Conservation (phyloP, 92 coral and sea anemone species). For the Palythoa caribaeorum region DNA sequence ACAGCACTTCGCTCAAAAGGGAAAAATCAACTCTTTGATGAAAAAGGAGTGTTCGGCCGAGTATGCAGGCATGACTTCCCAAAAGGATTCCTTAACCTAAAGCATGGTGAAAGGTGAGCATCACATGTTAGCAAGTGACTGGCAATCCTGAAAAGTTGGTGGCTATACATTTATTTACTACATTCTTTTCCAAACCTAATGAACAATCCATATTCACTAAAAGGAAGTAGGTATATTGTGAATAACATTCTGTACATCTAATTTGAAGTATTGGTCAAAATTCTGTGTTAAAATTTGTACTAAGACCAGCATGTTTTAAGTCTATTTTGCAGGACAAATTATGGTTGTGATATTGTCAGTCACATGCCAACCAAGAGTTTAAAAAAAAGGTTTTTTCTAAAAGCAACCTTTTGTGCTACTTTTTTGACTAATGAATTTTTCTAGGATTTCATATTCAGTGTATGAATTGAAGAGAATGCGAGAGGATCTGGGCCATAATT, state of each 20-base stretch:
- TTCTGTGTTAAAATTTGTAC: neutral
- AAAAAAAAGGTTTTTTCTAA: neutral
- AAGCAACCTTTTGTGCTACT: slow-evolving; percentile 1
- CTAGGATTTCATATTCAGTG: neutral
- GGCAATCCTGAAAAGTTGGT: neutral
- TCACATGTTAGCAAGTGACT: neutral
- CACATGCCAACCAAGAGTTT: neutral
- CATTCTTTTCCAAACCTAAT: neutral
- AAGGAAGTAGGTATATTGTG: slow-evolving; percentile 1
- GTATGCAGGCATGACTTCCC: slow-evolving; percentile 80
- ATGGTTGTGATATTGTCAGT: neutral
- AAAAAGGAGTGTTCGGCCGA: slow-evolving; percentile 74
- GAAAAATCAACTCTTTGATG: slow-evolving; percentile 73
- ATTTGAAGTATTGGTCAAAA: neutral
- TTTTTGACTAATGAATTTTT: neutral
- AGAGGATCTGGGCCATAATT: neutral
- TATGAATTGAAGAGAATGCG: neutral
- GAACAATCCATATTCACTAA: neutral
- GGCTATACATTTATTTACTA: neutral
- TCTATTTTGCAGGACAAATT: neutral
- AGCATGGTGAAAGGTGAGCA: slow-evolving; percentile 75
- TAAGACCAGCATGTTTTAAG: neutral
- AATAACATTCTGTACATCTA: neutral
- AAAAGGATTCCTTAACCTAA: slow-evolving; percentile 63
- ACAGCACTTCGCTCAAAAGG: slow-evolving; percentile 75